A percentile compares a stretch with the other conserved stretches of the same genome.
Conservation (phyloP, 2,113 vertebrate genomes). For the Macquaria ambigua region DNA sequence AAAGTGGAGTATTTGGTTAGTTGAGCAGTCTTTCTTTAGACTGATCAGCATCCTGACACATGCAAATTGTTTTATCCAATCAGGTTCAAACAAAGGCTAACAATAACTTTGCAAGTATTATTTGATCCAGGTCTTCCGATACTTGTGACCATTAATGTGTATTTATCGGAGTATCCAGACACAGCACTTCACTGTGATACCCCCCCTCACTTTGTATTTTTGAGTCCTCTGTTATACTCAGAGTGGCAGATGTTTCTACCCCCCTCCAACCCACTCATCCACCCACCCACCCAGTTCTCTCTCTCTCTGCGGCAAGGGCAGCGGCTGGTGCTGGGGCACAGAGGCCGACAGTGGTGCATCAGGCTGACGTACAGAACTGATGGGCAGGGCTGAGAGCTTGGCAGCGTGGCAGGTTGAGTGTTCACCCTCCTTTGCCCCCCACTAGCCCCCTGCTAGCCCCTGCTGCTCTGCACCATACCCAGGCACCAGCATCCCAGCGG, state of each 20-base stretch:
- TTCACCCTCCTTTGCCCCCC: slow-evolving; percentile 81
- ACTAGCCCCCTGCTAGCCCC: slow-evolving; percentile 84
- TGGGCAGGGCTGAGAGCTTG: slow-evolving; percentile 85
- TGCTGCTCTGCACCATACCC: slow-evolving; percentile 88
- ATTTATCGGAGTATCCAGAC: slow-evolving; percentile 46
- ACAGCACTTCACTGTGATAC: slow-evolving; percentile 33
- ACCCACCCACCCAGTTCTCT: slow-evolving; percentile 51
- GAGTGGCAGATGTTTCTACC: slow-evolving; percentile 86
- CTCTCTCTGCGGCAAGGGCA: slow-evolving; percentile 85
- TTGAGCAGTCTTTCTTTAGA: background rate
- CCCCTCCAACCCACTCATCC: slow-evolving; percentile 52
- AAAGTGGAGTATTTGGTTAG: slow-evolving; percentile 16
- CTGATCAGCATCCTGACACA: background rate
- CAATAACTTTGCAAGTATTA: slow-evolving; percentile 4
- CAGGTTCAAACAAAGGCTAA: background rate
- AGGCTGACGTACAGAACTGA: slow-evolving; percentile 93
- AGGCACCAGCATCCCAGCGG: slow-evolving; percentile 76
- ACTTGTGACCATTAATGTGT: background rate
- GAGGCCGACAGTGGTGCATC: slow-evolving; percentile 77
- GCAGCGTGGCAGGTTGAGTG: slow-evolving; percentile 88
- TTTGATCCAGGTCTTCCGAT: background rate
- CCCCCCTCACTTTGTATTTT: slow-evolving; percentile 54
- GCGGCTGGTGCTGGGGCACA: slow-evolving; percentile 70
- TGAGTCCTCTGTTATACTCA: slow-evolving; percentile 63
- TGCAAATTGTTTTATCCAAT: background rate